Conservation (phyloP, 2,797 vertebrate genomes). For the Muscicapa striata region DNA sequence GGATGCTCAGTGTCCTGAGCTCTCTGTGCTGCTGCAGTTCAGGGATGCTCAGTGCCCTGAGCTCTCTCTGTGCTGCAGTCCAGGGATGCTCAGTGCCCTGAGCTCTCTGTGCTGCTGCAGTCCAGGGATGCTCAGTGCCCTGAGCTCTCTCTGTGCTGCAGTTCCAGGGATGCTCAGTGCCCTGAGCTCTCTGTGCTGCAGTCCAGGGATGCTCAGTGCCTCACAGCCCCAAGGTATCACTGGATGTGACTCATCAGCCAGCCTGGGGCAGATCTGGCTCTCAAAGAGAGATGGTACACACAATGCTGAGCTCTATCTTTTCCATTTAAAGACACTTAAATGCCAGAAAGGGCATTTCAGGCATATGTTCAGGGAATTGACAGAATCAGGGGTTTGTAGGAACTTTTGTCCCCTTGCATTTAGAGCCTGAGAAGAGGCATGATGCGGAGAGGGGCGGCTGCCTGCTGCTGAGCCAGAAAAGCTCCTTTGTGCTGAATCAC, state of each 20-base stretch:
- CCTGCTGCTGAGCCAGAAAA: not conserved
- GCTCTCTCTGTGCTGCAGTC: no score
- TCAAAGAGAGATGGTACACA: not conserved
- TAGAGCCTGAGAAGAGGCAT: constrained; percentile 15
- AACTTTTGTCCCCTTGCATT: constrained; percentile 15
- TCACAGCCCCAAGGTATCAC: not conserved
- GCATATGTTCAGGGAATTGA: not conserved
- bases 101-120: no score
- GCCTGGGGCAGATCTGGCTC: not conserved
- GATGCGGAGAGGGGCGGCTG: not conserved
- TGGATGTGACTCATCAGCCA: not conserved
- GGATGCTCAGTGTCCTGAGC: no score
- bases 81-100: no score
- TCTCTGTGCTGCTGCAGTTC: no score
- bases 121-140: no score
- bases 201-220: not conserved
- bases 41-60: no score
- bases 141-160: no score
- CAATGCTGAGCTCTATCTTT: not conserved
- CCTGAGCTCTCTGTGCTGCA: no score
- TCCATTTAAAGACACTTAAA: not conserved
- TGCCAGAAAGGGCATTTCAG: not conserved
- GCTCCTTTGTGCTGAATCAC: constrained; percentile 12
- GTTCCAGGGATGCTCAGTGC: no score
- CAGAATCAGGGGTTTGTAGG: not conserved